Conservation (phyloP, 2,888 invertebrate genomes). For the Ophion slaviceki region DNA sequence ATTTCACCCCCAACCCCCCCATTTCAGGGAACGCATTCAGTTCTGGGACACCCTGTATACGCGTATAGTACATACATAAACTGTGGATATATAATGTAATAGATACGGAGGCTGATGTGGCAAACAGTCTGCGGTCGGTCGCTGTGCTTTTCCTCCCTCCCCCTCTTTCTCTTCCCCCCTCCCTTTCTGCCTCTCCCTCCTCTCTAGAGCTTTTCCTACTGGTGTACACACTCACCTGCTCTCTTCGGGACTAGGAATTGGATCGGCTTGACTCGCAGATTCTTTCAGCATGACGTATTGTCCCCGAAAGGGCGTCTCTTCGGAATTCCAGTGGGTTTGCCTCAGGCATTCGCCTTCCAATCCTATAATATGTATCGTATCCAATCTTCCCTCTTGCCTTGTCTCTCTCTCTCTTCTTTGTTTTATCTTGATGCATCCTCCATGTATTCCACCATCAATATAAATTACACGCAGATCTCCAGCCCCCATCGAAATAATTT, state of each 20-base stretch:
- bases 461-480: constrained; percentile 57
- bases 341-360: constrained; percentile 27
- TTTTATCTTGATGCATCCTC: constrained; percentile 37
- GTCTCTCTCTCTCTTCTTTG: background rate
- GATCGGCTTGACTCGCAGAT: constrained; percentile 52
- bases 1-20: too few species aligned
- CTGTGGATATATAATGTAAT: constrained; percentile 37
- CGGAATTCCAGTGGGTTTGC: constrained; percentile 55
- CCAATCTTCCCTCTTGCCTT: constrained; percentile 7
- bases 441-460: constrained; percentile 55
- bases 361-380: constrained; percentile 32
- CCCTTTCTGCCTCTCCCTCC: background rate
- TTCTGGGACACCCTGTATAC: background rate
- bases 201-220: constrained; percentile 22
- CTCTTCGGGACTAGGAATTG: constrained; percentile 64
- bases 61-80: constrained; percentile 4
- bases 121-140: constrained; percentile 29
- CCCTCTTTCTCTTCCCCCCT: background rate
- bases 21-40: too few species aligned
- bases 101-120: constrained; percentile 19
- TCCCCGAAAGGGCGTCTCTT: constrained; percentile 52
- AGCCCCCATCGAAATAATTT: constrained; percentile 47
- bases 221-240: constrained; percentile 48
- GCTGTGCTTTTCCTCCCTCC: background rate
- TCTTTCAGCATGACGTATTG: constrained; percentile 65